Conservation (phyloP, 2,888 invertebrate species). For the Pharmacophagus antenor region DNA sequence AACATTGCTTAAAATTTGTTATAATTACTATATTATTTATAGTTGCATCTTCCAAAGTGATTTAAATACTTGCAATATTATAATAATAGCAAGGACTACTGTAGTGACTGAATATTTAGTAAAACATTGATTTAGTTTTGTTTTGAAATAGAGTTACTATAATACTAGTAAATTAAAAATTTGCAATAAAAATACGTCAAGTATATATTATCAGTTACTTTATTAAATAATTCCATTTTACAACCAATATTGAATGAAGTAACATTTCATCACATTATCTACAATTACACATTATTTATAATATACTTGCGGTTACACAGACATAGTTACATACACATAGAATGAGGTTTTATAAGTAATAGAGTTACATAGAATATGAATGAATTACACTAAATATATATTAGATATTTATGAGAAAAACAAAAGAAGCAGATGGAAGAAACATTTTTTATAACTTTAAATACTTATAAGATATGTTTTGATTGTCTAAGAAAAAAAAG, state of each 20-base stretch:
- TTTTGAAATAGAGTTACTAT: too few relatives aligned
- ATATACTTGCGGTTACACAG: conserved; percentile 69
- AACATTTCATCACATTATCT: conserved; percentile 70
- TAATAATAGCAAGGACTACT: too few relatives aligned
- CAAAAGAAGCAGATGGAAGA: conserved; percentile 55
- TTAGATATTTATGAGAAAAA: conserved; percentile 45
- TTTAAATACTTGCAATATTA: too few relatives aligned
- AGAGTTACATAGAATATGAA: conserved; percentile 43
- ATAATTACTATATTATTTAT: too few relatives aligned
- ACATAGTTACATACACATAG: conserved; percentile 63
- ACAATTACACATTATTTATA: conserved; percentile 52
- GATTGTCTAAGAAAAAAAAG: conserved; percentile 62
- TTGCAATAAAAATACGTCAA: not conserved
- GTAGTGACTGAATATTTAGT: too few relatives aligned
- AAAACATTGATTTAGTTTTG: too few relatives aligned
- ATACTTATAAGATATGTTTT: conserved; percentile 71
- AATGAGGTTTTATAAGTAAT: conserved; percentile 51
- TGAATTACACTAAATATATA: conserved; percentile 40
- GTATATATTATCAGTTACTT: conserved; percentile 52
- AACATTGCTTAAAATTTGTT: too few relatives aligned
- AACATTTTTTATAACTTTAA: conserved; percentile 52
- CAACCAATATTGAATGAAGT: conserved; percentile 77
- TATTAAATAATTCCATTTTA: conserved; percentile 79
- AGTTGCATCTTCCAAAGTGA: too few relatives aligned
- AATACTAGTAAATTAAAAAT: too few relatives aligned